These are phyloP conservation scores for Cinclus mexicanus DNA, from an alignment of 2,113 vertebrate species.

Conservation along the genomic window DNA sequence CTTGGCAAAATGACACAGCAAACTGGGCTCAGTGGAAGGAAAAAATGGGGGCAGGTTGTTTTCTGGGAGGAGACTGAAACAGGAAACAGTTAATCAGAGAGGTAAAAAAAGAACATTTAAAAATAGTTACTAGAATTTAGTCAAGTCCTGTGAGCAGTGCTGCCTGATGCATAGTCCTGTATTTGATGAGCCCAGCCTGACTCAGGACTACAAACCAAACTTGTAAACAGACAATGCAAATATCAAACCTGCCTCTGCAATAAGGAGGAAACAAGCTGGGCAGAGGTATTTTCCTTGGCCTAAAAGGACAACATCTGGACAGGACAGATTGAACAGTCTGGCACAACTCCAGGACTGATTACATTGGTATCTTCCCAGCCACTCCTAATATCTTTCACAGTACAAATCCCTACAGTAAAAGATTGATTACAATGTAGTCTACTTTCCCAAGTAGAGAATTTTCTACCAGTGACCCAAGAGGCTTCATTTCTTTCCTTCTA, in stretches of 20 bases:
- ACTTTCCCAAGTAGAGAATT: neutral
- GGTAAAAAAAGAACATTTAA: neutral
- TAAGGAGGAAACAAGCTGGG: fast-evolving
- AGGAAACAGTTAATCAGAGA: neutral
- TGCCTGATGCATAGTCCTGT: neutral
- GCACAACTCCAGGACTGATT: neutral
- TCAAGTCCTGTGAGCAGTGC: neutral
- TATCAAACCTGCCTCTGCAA: neutral
- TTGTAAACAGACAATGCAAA: neutral
- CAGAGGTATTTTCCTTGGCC: neutral
- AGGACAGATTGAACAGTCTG: neutral
- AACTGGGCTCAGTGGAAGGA: neutral
- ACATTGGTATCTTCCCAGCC: neutral
- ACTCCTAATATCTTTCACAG: neutral
- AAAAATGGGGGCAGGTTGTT: neutral
- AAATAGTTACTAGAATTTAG: neutral
- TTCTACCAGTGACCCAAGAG: neutral
- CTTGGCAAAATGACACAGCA: neutral
- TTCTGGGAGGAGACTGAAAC: neutral
- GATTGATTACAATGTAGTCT: neutral
- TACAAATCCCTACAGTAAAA: neutral
- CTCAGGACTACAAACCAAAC: neutral
- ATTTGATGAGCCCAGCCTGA: neutral
- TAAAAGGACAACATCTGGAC: neutral
- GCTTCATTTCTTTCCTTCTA: neutral